Evolutionary conservation across 2,113 vertebrate genomes (phyloP).

Genomic region (Antechinus flavipes): DNA sequence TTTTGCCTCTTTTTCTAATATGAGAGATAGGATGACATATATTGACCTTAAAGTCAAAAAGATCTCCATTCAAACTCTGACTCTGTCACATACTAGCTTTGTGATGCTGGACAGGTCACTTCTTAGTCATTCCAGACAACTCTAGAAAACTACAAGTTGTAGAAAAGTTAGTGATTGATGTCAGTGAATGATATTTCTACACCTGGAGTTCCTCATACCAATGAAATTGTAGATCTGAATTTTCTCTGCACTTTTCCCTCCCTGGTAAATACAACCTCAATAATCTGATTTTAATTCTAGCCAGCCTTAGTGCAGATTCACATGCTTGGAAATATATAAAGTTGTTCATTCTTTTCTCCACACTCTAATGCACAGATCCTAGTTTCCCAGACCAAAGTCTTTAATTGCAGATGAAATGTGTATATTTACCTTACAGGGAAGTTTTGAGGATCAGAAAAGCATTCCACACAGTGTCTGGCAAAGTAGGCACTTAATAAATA

Average conservation of each 20-base stretch:
- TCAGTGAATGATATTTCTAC: neutral
- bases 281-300: neutral
- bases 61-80: neutral
- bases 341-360: neutral
- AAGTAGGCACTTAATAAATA: neutral
- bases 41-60: neutral
- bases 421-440: neutral
- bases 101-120: neutral
- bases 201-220: neutral
- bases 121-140: neutral
- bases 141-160: neutral
- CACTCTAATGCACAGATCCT: neutral
- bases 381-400: neutral
- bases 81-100: neutral
- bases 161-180: neutral
- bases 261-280: neutral
- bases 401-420: neutral
- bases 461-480: neutral
- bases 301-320: neutral
- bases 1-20: neutral
- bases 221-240: neutral
- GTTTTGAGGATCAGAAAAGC: neutral
- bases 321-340: neutral
- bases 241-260: neutral
- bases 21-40: neutral